Evolutionary conservation across 2,888 invertebrate species (phyloP), one percentile per base, ranked within the genome.

Genomic region (Spicauda simplicius): DNA sequence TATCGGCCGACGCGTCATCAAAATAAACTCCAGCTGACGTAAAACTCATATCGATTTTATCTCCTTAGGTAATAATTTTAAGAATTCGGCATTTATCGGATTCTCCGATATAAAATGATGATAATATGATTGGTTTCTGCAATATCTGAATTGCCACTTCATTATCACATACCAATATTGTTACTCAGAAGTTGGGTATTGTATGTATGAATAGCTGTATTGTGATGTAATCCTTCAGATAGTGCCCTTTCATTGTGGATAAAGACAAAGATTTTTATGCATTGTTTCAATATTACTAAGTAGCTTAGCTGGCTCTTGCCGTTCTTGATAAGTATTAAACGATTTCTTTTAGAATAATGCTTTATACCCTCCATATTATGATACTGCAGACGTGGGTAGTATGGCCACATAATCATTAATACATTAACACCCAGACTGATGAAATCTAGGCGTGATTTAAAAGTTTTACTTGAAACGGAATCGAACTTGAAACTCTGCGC

Each of bases 31-130:
- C 68, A 20, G 57, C 50, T 77, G 79, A 76, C 75, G 76, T 75
- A 71, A 50, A 60, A 60, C 57, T 54, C 53, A 59, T 72, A 74
- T 74, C 71, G 56, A 60, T 67, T 72, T 80, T 80, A 79, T 81
- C 76, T 71, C 82, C 83, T 82, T 74, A 73, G 74, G 76, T 79
- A 86, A 84, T 82, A 81, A 83, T 84, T 80, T 81, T 73, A 87
- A 78, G 84, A 87, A 90, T 89, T 82, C 74, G 69, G 71, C 76
- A 74, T 79, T 84, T 86, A 86, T 88, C 84, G 69, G 78, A 75
- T 80, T 73, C 75, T 77, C 72, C 74, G 73, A 76, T 48, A 48
- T 16, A 41, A 14, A 48, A 48, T 63, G 71, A 80, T 70, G 76
- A 75, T 79, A 73, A 25, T 25, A 25, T 76, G 75, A 79, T 84